Evolutionary conservation across 2,888 invertebrate species (phyloP), one percentile per base, ranked within the genome.

Genomic region (Lumbricus terrestris): DNA sequence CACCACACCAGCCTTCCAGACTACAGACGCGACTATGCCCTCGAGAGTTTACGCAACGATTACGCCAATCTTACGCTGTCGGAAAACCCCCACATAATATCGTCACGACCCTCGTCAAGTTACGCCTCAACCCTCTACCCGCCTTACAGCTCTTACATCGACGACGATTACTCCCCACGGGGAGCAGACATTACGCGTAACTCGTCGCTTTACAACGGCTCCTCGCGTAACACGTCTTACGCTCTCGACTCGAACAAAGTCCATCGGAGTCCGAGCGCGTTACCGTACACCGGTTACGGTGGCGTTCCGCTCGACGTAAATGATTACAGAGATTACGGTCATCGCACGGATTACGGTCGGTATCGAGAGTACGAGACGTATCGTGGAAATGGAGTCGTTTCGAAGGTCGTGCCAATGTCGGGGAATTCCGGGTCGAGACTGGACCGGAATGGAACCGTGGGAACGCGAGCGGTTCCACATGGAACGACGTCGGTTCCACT

Each of bases 71-170:
- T 85, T 85, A 85, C 85, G 37, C 20, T 85, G 16, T 35, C 85
- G 4, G 85, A 85, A 0, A 85, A n/a, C n/a, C 13, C 37, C 13
- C 85, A 18, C 85, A 35, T 34, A n/a, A 33, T 85, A n/a, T n/a
- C 69, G 2, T 35, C 85, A 34, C 85, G 85, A 37, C 85, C 85
- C 37, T 18, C 37, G 4, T 85, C 85, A 11, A 37, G 85, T 37
- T 85, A 35, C 37, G 85, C 35, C 20, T 4, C 85, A 20, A 85
- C 85, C 35, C 34, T 85, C 18, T 85, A 85, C 15, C 85, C 34
- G 6, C 34, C 85, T 85, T 85, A 85, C 85, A 85, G 85, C 34
- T 85, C 85, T 20, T 35, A 85, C 85, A 85, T 85, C 11, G 85
- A 85, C 16, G 85, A 85, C 35, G 34, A 85, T 85, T 85, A 85